Evolutionary conservation across 2,888 invertebrate genomes (phyloP).

Genomic region (Plagodis pulveraria): DNA sequence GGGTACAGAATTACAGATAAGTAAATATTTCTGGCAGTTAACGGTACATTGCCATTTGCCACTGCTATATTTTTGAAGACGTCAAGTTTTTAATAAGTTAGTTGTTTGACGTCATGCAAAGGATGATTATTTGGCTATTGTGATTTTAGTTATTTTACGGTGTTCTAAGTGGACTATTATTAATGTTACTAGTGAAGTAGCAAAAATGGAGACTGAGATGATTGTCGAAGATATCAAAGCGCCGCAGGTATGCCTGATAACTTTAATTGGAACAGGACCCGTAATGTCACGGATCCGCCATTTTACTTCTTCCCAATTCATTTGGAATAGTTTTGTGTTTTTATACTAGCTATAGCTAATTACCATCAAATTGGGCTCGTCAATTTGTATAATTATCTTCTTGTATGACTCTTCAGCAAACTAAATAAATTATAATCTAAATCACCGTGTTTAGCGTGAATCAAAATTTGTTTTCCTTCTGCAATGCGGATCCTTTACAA

Average conservation of each 20-base stretch:
- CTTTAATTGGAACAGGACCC: slow-evolving; percentile 68
- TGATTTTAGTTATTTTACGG: slow-evolving; percentile 69
- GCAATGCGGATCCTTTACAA: slow-evolving; percentile 61
- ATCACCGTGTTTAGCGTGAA: neutral
- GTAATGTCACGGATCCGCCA: slow-evolving; percentile 80
- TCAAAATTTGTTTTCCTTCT: slow-evolving; percentile 39
- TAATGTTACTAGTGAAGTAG: slow-evolving; percentile 86
- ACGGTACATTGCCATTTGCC: slow-evolving; percentile 26
- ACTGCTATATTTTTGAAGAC: slow-evolving; percentile 19
- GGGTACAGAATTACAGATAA: no score
- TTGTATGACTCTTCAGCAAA: neutral
- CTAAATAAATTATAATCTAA: no score
- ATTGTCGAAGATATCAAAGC: slow-evolving; percentile 90
- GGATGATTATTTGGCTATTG: slow-evolving; percentile 72
- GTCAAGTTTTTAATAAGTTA: slow-evolving; percentile 44
- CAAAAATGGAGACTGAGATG: slow-evolving; percentile 97
- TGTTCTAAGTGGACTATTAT: slow-evolving; percentile 71
- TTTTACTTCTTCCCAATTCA: slow-evolving; percentile 67
- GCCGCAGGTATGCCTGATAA: slow-evolving; percentile 70
- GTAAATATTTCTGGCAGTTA: slow-evolving; percentile 7
- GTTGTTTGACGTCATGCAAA: slow-evolving; percentile 79
- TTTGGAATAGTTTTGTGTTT: slow-evolving; percentile 61
- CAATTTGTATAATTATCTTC: slow-evolving; percentile 4
- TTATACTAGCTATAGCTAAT: slow-evolving; percentile 38
- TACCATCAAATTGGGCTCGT: slow-evolving; percentile 27